A percentile compares a stretch with the other conserved stretches of the same genome.
These are phyloP conservation scores for Smutsia gigantea DNA, from an alignment of 2,797 vertebrate genomes.

Conservation along the genomic window DNA sequence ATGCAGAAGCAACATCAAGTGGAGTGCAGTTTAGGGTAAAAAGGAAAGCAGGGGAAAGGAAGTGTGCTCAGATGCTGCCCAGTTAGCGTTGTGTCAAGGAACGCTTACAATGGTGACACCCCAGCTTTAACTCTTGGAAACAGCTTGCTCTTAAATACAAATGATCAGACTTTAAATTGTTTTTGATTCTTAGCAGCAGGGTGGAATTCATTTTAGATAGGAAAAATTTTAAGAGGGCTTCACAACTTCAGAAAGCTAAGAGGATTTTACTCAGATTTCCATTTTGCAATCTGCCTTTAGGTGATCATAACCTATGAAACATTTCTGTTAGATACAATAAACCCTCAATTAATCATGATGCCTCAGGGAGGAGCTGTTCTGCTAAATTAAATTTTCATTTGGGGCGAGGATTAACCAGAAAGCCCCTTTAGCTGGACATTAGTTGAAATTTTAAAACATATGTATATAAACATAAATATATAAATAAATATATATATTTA, in stretches of 20 bases:
- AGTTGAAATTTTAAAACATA: neutral
- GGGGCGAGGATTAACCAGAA: slow-evolving; percentile 54
- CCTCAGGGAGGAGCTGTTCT: slow-evolving; percentile 15
- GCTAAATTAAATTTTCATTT: slow-evolving; percentile 44
- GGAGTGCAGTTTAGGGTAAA: neutral
- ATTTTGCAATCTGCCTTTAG: slow-evolving; percentile 40
- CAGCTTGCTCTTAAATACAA: slow-evolving; percentile 27
- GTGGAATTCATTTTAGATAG: slow-evolving; percentile 12
- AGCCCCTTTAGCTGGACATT: neutral
- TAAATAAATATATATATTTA: neutral
- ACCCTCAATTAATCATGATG: slow-evolving; percentile 47
- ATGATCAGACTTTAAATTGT: neutral
- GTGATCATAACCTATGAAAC: neutral
- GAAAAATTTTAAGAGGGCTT: neutral
- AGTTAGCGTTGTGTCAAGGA: neutral
- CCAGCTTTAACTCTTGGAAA: neutral
- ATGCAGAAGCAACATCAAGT: neutral
- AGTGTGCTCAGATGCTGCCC: neutral
- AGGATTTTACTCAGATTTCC: slow-evolving; percentile 43
- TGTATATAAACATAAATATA: too few species aligned
- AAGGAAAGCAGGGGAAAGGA: neutral
- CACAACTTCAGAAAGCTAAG: neutral
- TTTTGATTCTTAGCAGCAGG: slow-evolving; percentile 5
- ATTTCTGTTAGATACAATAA: slow-evolving; percentile 30
- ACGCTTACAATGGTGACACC: neutral